Conservation (phyloP, 2,888 invertebrate species). For the Acleris holmiana region DNA sequence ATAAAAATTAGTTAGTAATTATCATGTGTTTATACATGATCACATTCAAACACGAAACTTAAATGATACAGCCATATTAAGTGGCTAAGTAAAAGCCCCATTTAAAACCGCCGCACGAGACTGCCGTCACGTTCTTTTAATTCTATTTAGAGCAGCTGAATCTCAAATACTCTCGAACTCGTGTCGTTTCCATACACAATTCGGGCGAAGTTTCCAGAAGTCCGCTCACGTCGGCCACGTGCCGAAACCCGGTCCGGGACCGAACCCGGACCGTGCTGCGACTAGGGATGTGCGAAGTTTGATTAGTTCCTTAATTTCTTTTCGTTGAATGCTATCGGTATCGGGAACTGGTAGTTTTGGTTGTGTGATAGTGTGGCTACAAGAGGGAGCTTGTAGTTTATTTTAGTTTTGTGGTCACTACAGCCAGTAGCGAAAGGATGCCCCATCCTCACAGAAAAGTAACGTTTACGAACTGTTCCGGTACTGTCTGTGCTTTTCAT, state of each 20-base stretch:
- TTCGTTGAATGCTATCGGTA: constrained; percentile 23
- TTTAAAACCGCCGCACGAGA: constrained; percentile 22
- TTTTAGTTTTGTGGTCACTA: too few species aligned
- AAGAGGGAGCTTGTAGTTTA: too few species aligned
- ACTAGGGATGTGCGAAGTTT: constrained; percentile 23
- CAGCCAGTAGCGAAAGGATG: too few species aligned
- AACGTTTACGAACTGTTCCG: too few species aligned
- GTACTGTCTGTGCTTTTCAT: too few species aligned
- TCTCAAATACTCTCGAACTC: constrained; percentile 8
- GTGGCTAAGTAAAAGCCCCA: background rate
- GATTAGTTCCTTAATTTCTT: constrained; percentile 36
- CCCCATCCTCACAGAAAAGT: too few species aligned
- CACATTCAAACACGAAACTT: too few species aligned
- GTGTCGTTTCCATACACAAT: constrained; percentile 22
- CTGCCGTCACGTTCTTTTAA: constrained; percentile 49
- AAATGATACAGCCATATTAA: too few species aligned
- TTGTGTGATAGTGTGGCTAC: too few species aligned
- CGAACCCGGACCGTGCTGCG: constrained; percentile 16
- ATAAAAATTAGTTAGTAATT: too few species aligned
- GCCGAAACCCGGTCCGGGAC: constrained; percentile 26
- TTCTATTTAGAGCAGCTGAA: constrained; percentile 46
- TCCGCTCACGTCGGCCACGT: constrained; percentile 35
- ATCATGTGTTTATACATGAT: too few species aligned
- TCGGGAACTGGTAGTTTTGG: too few species aligned
- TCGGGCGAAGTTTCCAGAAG: constrained; percentile 34